These are phyloP conservation scores for Pachycephus smyrnensis DNA, from an alignment of 2,888 invertebrate genomes.

Conservation along the genomic window DNA sequence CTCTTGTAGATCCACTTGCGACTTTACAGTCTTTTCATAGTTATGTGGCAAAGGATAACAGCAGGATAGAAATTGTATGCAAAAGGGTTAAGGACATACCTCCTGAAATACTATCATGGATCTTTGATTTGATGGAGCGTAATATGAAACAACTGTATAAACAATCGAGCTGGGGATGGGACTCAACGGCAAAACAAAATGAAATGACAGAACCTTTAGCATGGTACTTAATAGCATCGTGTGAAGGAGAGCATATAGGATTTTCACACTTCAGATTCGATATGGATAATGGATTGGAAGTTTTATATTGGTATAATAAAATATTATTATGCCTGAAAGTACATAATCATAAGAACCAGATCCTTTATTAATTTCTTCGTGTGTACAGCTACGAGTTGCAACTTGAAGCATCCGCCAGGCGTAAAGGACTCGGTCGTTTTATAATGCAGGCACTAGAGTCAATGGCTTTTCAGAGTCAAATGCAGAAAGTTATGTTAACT, in stretches of 20 bases:
- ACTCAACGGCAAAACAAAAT: conserved; percentile 72
- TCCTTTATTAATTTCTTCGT: conserved; percentile 28
- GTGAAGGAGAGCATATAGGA: conserved; percentile 70
- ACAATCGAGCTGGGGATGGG: conserved; percentile 74
- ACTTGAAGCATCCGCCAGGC: conserved; percentile 76
- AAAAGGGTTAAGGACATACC: conserved; percentile 72
- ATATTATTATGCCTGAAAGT: background rate
- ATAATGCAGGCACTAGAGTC: conserved; percentile 83
- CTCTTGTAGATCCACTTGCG: conserved; percentile 71
- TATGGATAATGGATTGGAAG: conserved; percentile 75
- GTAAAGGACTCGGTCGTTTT: conserved; percentile 86
- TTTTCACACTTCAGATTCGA: conserved; percentile 83
- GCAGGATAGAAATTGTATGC: conserved; percentile 73
- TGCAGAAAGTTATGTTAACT: conserved; percentile 86
- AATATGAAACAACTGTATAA: conserved; percentile 84
- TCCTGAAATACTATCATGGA: conserved; percentile 74
- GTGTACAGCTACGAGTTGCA: conserved; percentile 86
- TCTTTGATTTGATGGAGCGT: conserved; percentile 79
- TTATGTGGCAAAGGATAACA: conserved; percentile 72
- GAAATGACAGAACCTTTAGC: conserved; percentile 77
- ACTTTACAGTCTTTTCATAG: conserved; percentile 74
- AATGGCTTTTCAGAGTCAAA: conserved; percentile 78
- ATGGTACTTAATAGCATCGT: conserved; percentile 73
- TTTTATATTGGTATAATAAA: conserved; percentile 76
- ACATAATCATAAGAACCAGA: background rate